A percentile compares a stretch with the other conserved stretches of the same genome.
Evolutionary conservation across 2,888 invertebrate genomes (phyloP).

Genomic region (Aleiodes leptofemur): DNA sequence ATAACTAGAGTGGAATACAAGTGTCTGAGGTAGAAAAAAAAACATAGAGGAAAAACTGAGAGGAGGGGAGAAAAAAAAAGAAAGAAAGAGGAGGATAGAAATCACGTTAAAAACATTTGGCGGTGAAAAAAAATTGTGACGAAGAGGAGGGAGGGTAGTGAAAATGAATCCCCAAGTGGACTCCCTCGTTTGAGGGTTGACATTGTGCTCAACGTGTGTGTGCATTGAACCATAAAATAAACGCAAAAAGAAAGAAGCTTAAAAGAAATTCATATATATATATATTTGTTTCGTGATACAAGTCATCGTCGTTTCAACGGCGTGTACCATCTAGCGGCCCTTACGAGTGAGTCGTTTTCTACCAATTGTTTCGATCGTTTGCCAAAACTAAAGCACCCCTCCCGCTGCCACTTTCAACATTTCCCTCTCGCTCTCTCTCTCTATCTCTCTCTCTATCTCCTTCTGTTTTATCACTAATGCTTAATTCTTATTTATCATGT

Average conservation of each 20-base stretch:
- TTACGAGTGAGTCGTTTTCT: constrained; percentile 42
- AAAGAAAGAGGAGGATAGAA: constrained; percentile 28
- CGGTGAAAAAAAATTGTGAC: constrained; percentile 16
- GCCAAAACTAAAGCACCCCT: constrained; percentile 4
- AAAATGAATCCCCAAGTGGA: constrained; percentile 40
- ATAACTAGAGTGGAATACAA: constrained; percentile 34
- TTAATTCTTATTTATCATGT: constrained; percentile 26
- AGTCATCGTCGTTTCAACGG: constrained; percentile 24
- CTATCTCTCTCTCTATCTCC: too few relatives aligned
- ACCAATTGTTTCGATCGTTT: constrained; percentile 29
- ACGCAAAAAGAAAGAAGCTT: constrained; percentile 17
- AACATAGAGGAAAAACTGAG: background rate
- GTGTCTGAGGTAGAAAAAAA: constrained; percentile 12
- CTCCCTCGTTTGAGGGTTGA: constrained; percentile 45
- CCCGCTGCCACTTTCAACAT: background rate
- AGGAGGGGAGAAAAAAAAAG: background rate
- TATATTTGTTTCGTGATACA: constrained; percentile 13
- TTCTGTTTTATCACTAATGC: background rate
- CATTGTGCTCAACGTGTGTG: constrained; percentile 30
- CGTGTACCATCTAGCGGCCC: constrained; percentile 40
- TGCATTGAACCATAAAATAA: constrained; percentile 28
- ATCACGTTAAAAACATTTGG: constrained; percentile 32
- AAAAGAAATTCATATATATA: constrained; percentile 29
- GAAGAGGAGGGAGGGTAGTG: background rate
- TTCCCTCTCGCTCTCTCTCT: too few relatives aligned